Conservation (phyloP, 2,888 invertebrate genomes). For the Tachystola acroxantha region DNA sequence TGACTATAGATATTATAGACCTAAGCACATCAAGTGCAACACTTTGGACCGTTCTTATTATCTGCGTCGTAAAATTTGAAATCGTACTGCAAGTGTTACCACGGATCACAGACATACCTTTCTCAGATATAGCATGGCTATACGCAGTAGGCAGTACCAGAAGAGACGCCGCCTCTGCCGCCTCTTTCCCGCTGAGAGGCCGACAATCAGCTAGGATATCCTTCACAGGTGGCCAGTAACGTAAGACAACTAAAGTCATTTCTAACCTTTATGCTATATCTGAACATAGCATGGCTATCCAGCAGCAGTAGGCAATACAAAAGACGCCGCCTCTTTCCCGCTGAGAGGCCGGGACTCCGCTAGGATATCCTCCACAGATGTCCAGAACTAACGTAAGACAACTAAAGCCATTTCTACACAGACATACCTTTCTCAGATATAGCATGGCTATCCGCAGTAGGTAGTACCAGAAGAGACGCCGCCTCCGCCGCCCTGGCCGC, state of each 20-base stretch:
- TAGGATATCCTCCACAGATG: constrained; percentile 37
- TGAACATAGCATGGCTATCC: too few species aligned
- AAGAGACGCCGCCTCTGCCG: constrained; percentile 51
- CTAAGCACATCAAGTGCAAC: too few species aligned
- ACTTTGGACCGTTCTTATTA: too few species aligned
- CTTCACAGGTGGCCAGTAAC: constrained; percentile 52
- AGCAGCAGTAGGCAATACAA: too few species aligned
- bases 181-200: constrained; percentile 23
- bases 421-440: constrained; percentile 51
- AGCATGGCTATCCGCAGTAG: constrained; percentile 44
- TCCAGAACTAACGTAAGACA: constrained; percentile 52
- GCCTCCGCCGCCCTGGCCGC: constrained; percentile 47
- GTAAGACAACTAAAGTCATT: too few species aligned
- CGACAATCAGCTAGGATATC: constrained; percentile 23
- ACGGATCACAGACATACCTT: constrained; percentile 49
- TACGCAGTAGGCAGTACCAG: constrained; percentile 54
- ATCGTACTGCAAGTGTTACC: too few species aligned
- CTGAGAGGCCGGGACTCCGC: constrained; percentile 17
- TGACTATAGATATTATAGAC: too few species aligned
- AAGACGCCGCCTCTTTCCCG: constrained; percentile 32
- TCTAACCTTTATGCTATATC: too few species aligned
- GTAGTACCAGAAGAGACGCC: constrained; percentile 50
- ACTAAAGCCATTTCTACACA: too few species aligned
- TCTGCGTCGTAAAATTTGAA: too few species aligned
- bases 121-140: constrained; percentile 44